A percentile compares a stretch with the other conserved stretches of the same genome.
phyloP scores from a whole-genome alignment of 1,140 invertebrate species.

The Heliconius melpomene region DNA sequence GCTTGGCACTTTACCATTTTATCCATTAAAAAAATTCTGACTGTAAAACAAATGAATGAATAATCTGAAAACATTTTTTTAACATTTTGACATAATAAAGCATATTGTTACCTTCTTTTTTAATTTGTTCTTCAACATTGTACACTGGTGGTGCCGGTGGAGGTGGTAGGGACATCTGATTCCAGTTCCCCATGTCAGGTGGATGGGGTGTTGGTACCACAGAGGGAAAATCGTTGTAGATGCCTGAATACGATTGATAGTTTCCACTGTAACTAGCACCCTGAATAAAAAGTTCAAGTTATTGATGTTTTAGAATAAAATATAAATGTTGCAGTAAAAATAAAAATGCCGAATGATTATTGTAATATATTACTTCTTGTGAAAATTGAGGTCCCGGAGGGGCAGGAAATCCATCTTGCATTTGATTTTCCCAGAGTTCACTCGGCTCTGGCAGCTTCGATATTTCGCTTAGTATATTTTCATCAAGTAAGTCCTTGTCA shows the following conservation, averaged over 20 bases:
- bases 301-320: neutral
- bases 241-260: slow-evolving; percentile 61
- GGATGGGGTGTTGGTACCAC: slow-evolving; percentile 41
- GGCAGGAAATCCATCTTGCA: slow-evolving; percentile 1
- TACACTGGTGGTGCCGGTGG: slow-evolving; percentile 50
- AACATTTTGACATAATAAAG: neutral
- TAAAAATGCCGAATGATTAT: neutral
- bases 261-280: slow-evolving; percentile 42
- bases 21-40: neutral
- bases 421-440: slow-evolving; percentile 71
- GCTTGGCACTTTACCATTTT: neutral
- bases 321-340: neutral
- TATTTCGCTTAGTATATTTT: slow-evolving; percentile 71
- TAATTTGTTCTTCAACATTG: slow-evolving; percentile 72
- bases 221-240: slow-evolving; percentile 70
- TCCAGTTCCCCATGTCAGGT: slow-evolving; percentile 64
- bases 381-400: neutral
- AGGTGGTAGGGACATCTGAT: slow-evolving; percentile 68
- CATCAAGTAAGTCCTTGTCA: slow-evolving; percentile 68
- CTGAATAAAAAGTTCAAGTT: slow-evolving; percentile 29
- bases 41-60: too few relatives aligned
- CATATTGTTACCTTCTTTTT: slow-evolving; percentile 67
- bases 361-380: neutral
- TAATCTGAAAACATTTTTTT: neutral
- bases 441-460: slow-evolving; percentile 68